Evolutionary conservation across 1,140 invertebrate genomes (phyloP), one percentile per base, ranked within the genome.

Genomic region (Brachionus rotundiformis): DNA sequence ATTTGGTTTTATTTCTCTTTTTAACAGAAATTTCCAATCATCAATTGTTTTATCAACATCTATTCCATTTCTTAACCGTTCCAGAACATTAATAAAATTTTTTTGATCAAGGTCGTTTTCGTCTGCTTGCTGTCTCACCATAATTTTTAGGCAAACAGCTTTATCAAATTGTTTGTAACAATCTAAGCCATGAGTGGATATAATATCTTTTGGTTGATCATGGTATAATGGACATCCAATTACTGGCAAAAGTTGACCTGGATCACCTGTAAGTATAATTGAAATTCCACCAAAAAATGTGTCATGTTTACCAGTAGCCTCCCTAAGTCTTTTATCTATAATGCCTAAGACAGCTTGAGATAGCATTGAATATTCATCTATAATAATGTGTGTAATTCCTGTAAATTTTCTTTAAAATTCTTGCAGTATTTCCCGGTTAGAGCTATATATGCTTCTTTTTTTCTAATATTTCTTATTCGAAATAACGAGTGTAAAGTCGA

Each of bases 11-110:
- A 61, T 61, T 61, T 61, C 16, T 23, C 54, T 16, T 61, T 61
- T 61, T 61, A 61, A 61, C 25, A 16, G 25, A 61, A 61, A 61
- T 61, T 61, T 25, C 54, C n/a, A 19, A 61, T 61, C 54, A 25
- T 16, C n/a, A 2, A 23, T 61, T 23, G 54, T 61, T 16, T 61
- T 61, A 8, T 16, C 19, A 19, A 23, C 54, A 61, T 61, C 25
- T 23, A 61, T 61, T 2, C 19, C 54, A 23, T 61, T 61, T 61
- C 54, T 61, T 4, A 61, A 23, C 25, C 54, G 19, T 61, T 61
- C 2, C 25, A 61, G 25, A 23, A 61, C 8, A 3, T 16, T 3
- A 25, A 19, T 61, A 61, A 61, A 61, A 4, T 61, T 61, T 23
- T 61, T 7, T 61, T 19, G 54, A 19, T 61, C 54, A 23, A 10